Evolutionary conservation across 37 sponge, comb jelly and placozoan species (phyloP).

Genomic region (Hexactinellida sp.): DNA sequence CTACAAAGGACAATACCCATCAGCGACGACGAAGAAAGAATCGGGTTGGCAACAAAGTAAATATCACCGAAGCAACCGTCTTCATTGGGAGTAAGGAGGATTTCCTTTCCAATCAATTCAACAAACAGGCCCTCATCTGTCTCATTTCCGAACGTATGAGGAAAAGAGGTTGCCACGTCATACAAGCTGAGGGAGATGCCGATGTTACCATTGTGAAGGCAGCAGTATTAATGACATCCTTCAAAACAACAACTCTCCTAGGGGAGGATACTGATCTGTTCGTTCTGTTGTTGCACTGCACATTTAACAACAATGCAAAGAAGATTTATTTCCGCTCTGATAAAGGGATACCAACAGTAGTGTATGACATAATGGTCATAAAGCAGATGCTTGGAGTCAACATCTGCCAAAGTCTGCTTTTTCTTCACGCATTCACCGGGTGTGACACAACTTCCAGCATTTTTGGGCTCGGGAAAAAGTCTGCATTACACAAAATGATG

Average conservation of each 20-base stretch:
- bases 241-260: too few relatives aligned
- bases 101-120: slow-evolving; percentile 10
- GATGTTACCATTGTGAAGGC: slow-evolving; percentile 17
- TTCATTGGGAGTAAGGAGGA: slow-evolving; percentile 22
- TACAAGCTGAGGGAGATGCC: slow-evolving; percentile 20
- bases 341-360: background rate
- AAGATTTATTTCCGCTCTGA: slow-evolving; percentile 25
- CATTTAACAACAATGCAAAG: slow-evolving; percentile 17
- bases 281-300: slow-evolving; percentile 20
- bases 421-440: slow-evolving; percentile 30
- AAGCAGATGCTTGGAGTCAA: too few relatives aligned
- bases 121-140: background rate
- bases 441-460: slow-evolving; percentile 32
- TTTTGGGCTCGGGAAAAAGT: slow-evolving; percentile 30
- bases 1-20: slow-evolving; percentile 21
- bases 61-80: slow-evolving; percentile 19
- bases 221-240: slow-evolving; percentile 4
- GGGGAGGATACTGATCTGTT: slow-evolving; percentile 20
- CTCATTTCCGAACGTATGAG: background rate
- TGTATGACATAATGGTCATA: too few relatives aligned
- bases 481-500: slow-evolving; percentile 14
- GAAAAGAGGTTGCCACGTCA: background rate
- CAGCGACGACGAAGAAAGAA: slow-evolving; percentile 9
- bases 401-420: slow-evolving; percentile 9
- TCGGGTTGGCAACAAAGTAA: too few relatives aligned